Conservation (phyloP, 2,797 vertebrate genomes). For the Characodon lateralis region DNA sequence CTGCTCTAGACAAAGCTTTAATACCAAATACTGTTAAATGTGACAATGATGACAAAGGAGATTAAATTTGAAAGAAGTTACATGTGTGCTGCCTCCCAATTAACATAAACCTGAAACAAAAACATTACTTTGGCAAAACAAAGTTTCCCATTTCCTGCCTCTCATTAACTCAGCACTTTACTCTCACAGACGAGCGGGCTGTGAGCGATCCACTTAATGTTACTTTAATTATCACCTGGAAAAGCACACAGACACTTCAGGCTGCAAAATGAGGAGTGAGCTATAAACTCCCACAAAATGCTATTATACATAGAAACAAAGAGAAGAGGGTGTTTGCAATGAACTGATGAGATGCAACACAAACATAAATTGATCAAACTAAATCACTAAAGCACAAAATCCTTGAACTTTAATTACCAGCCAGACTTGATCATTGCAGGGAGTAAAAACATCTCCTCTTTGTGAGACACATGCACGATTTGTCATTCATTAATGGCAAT, state of each 20-base stretch:
- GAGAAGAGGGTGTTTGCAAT: neutral
- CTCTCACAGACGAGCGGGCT: slow-evolving; percentile 50
- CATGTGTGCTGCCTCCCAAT: slow-evolving; percentile 32
- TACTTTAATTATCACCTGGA: slow-evolving; percentile 58
- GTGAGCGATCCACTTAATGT: slow-evolving; percentile 41
- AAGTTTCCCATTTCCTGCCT: slow-evolving; percentile 50
- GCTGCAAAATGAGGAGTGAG: slow-evolving; percentile 33
- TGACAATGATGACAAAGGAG: slow-evolving; percentile 52
- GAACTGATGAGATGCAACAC: neutral
- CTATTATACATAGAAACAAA: slow-evolving; percentile 4
- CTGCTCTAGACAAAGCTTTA: slow-evolving; percentile 22
- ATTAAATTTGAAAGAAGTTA: slow-evolving; percentile 43
- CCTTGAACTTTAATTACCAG: slow-evolving; percentile 27
- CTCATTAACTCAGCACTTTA: slow-evolving; percentile 46
- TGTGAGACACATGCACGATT: slow-evolving; percentile 23
- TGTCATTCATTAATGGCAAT: slow-evolving; percentile 27
- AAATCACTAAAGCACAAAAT: slow-evolving; percentile 2
- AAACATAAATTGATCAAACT: slow-evolving; percentile 1
- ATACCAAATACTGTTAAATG: slow-evolving; percentile 23
- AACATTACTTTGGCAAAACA: slow-evolving; percentile 23
- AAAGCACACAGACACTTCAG: slow-evolving; percentile 33
- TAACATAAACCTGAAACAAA: slow-evolving; percentile 34
- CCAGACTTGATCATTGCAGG: slow-evolving; percentile 2
- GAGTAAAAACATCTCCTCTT: slow-evolving; percentile 9
- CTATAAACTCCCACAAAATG: slow-evolving; percentile 23